Percentiles rank a stretch among this genome's conserved stretches.
These are phyloP conservation scores for Hypotaenidia okinawae DNA, from an alignment of 2,797 vertebrate genomes.

Conservation along the genomic window DNA sequence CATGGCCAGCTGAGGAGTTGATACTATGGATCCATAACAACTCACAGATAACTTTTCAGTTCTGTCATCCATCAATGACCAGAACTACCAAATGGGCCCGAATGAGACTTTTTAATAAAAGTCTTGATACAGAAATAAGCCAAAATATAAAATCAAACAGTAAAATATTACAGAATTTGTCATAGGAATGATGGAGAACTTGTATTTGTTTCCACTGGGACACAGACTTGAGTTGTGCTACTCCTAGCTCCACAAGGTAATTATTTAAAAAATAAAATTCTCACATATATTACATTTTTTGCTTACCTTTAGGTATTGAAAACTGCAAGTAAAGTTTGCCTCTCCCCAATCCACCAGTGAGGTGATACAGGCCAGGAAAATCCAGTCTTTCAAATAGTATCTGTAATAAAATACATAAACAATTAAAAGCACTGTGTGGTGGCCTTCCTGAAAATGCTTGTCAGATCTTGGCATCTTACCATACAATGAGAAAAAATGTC, in stretches of 20 bases:
- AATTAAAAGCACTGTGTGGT: background rate
- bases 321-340: background rate
- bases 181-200: background rate
- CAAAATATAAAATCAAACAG: background rate
- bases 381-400: background rate
- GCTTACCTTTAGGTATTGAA: background rate
- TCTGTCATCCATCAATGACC: background rate
- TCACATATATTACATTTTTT: background rate
- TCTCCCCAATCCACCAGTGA: background rate
- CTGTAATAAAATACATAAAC: background rate
- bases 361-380: background rate
- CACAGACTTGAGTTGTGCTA: background rate
- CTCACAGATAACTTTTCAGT: background rate
- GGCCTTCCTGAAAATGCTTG: background rate
- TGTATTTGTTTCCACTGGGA: background rate
- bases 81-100: background rate
- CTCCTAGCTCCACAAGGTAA: background rate
- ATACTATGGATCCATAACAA: rapidly evolving
- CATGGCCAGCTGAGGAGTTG: rapidly evolving
- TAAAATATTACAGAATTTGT: background rate
- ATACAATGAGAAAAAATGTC: background rate
- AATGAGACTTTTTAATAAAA: background rate
- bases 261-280: background rate
- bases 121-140: background rate
- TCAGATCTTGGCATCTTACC: background rate